Evolutionary conservation across 1,140 invertebrate genomes (phyloP), one percentile per base, ranked within the genome.

Genomic region (Nilaparvata lugens): DNA sequence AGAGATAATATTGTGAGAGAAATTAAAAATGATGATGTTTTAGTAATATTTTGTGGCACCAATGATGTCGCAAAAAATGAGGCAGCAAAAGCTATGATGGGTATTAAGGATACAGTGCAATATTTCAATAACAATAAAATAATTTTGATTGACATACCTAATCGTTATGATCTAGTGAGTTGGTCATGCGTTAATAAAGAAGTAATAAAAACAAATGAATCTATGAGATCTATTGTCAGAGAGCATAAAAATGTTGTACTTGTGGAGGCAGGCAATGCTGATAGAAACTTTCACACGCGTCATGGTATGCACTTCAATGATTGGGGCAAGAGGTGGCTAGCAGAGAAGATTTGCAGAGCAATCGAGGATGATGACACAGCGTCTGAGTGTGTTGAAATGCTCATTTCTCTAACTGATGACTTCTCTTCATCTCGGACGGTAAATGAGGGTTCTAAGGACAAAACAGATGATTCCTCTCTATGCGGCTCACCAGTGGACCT

Each of bases 111-210:
- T 7, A 21, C 19, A 51, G 19, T 51, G 11, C 9, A 21, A 3
- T 51, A 21, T 51, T 6, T 21, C 45, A 51, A 21, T 9, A 51
- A 56, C 21, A 58, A 61, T 35, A 35, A 61, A 23, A 21, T 58
- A 55, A 42, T 61, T 5, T 6, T 61, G 16, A 53, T 56, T 2
- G 40, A 61, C 42, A 19, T 61, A 2, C 52, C 53, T 4, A 52
- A 61, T 13, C 38, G 52, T 21, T 52, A 61, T 21, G 60, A 61
- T 56, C 52, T 56, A 16, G 21, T 24, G 4, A 28, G 14, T 1
- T 58, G 60, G 52, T 58, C 52, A 21, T 18, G 19, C 56, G 52
- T 61, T 7, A 61, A 61, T 40, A 38, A 58, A 31, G 60, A 61
- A 53, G 52, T 61, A 14, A 56, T n/a, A 19, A 61, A 61, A 3